A percentile compares a stretch with the other conserved stretches of the same genome.
These are phyloP conservation scores for Choristoneura rosaceana DNA, from an alignment of 2,888 invertebrate genomes.

Conservation along the genomic window DNA sequence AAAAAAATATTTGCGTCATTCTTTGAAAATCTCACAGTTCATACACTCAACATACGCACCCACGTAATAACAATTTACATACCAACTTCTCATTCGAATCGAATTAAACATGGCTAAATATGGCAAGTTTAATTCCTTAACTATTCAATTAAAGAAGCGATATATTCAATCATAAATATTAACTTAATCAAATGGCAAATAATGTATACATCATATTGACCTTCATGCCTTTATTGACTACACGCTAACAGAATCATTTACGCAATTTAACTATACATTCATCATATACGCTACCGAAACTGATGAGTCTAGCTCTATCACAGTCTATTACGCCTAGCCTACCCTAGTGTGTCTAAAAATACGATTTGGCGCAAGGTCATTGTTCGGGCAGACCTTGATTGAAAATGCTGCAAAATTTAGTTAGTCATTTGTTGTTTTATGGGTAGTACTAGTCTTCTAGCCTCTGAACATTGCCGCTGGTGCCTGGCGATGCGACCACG, in stretches of 20 bases:
- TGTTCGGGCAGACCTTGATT: constrained; percentile 40
- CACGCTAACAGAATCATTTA: constrained; percentile 44
- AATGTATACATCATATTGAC: constrained; percentile 44
- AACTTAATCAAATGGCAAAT: constrained; percentile 56
- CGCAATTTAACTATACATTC: constrained; percentile 30
- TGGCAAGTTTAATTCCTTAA: constrained; percentile 80
- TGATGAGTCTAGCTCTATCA: constrained; percentile 61
- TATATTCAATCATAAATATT: constrained; percentile 37
- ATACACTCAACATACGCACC: constrained; percentile 9
- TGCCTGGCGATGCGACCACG: constrained; percentile 70
- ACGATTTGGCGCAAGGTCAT: constrained; percentile 40
- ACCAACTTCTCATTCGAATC: constrained; percentile 53
- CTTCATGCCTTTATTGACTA: constrained; percentile 44
- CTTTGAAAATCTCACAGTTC: constrained; percentile 7
- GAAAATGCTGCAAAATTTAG: constrained; percentile 45
- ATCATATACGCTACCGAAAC: constrained; percentile 21
- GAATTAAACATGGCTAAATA: constrained; percentile 81
- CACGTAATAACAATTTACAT: not conserved
- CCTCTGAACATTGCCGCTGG: constrained; percentile 76
- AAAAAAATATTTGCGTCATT: not conserved
- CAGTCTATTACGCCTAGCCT: constrained; percentile 55
- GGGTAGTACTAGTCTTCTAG: constrained; percentile 56
- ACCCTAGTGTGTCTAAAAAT: constrained; percentile 44
- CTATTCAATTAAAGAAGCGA: constrained; percentile 34
- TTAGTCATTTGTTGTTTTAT: constrained; percentile 38